Base-by-base conservation (phyloP, 2,797 vertebrate species). In the Cuculus canorus region DNA sequence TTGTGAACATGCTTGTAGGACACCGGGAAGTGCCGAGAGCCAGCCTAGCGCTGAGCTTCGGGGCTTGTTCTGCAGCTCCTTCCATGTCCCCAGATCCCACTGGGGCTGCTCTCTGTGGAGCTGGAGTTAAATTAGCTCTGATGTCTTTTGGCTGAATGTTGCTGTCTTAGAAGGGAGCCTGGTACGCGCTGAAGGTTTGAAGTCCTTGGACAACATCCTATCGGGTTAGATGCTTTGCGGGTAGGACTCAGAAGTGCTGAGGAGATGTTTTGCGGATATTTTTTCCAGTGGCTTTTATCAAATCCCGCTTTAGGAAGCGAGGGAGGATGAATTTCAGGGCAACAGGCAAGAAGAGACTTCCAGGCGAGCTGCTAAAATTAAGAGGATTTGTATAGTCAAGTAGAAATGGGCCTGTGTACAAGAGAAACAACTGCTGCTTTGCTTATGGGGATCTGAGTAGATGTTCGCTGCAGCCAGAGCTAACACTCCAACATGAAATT, bases 371-470 rank as follows among this genome's bases (percentile, higher is more conserved):
- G 93, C 84, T 93, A 70, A 96, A 97, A 91, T 92, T 92, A 90
- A 95, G 87, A 56, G 91, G 91, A 90, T 96, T 94, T 92, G 95
- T 92, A 47, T n/a, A 95, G 91, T 93, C 87, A 90, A 95, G 94
- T 90, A 28, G 66, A 93, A 94, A 56, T 82, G 93, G 92, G 93
- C 90, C 11, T 0, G 3, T 11, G 70, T 92, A 96, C 95, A 95
- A 93, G 79, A 95, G 93, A 94, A 97, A 93, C 91, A 94, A 86
- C 89, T 92, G 87, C 91, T 88, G 90, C 88, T 90, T 96, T 96
- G 95, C 88, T 94, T 66, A 45, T 60, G 70, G 91, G 85, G 76
- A 66, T 92, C 69, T 63, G 92, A 89, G 83, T 69, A 83, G 60
- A 64, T 63, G 47, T 77, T 84, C 72, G 79, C 59, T 77, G 85